phyloP scores from a whole-genome alignment of 2,888 invertebrate species.

The Lagria hirta region DNA sequence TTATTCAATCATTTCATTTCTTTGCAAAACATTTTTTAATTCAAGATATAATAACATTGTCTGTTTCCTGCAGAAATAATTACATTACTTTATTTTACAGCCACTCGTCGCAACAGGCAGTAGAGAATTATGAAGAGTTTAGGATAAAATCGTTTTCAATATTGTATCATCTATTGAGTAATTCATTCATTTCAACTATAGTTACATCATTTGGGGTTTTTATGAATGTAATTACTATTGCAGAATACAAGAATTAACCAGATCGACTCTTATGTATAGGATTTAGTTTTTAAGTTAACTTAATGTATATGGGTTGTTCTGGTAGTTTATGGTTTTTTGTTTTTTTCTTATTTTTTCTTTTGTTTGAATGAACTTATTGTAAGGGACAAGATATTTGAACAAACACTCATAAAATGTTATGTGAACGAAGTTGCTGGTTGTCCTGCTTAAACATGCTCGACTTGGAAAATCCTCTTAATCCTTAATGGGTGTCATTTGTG shows the following conservation, averaged over 20 bases:
- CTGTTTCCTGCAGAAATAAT: slow-evolving; percentile 2
- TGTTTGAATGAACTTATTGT: too few relatives aligned
- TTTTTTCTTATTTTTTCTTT: too few relatives aligned
- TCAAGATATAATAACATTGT: not conserved
- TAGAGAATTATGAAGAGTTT: slow-evolving; percentile 40
- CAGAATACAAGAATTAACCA: not conserved
- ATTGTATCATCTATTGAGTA: slow-evolving; percentile 35
- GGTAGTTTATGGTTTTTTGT: slow-evolving; percentile 5
- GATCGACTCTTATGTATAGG: slow-evolving; percentile 5
- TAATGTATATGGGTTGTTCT: slow-evolving; percentile 14
- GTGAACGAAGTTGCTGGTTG: too few relatives aligned
- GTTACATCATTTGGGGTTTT: not conserved
- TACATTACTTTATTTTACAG: slow-evolving; percentile 41
- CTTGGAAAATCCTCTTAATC: too few relatives aligned
- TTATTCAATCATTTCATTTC: too few relatives aligned
- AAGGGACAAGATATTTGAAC: too few relatives aligned
- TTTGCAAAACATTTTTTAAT: too few relatives aligned
- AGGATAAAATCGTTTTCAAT: slow-evolving; percentile 45
- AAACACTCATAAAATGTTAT: too few relatives aligned
- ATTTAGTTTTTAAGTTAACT: slow-evolving; percentile 13
- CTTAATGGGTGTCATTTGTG: too few relatives aligned
- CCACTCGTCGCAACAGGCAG: slow-evolving; percentile 52
- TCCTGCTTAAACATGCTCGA: too few relatives aligned
- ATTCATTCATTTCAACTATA: slow-evolving; percentile 21
- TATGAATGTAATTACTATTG: slow-evolving; percentile 19